A percentile compares a stretch with the other conserved stretches of the same genome.
These are phyloP conservation scores for Drosophila meridiana DNA, from an alignment of 2,888 invertebrate species.

Conservation along the genomic window DNA sequence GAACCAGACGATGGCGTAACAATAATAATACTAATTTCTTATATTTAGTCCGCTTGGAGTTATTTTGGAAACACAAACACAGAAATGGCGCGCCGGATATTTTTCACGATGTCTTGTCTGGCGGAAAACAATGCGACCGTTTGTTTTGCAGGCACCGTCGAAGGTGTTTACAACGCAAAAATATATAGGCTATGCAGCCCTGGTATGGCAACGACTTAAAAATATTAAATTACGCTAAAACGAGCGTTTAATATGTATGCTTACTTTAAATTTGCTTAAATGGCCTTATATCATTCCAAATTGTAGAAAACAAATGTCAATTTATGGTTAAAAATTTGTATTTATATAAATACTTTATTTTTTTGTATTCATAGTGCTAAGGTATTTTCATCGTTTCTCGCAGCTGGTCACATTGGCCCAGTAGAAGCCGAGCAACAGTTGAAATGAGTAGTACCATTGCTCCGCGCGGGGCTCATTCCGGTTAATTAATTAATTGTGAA, in stretches of 20 bases:
- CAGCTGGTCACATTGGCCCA: constrained; percentile 35
- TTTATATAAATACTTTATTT: background rate
- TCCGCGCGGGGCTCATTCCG: constrained; percentile 51
- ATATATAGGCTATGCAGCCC: constrained; percentile 1
- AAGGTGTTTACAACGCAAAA: background rate
- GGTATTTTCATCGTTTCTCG: constrained; percentile 5
- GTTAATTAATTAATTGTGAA: constrained; percentile 69
- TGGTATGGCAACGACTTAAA: background rate
- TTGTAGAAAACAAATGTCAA: background rate
- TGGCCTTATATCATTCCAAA: background rate
- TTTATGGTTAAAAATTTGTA: background rate
- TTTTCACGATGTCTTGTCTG: constrained; percentile 65
- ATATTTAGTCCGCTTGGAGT: background rate
- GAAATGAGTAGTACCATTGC: constrained; percentile 24
- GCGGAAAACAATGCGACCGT: constrained; percentile 33
- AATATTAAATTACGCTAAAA: constrained; percentile 8
- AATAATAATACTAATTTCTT: background rate
- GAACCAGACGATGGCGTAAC: background rate
- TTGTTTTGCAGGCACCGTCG: too few relatives aligned
- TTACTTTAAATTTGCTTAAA: too few relatives aligned
- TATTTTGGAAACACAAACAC: constrained; percentile 42
- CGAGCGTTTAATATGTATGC: background rate
- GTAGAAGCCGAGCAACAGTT: constrained; percentile 55
- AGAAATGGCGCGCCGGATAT: constrained; percentile 68
- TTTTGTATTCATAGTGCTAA: background rate